Evolutionary conservation across 2,797 vertebrate species (phyloP).

Genomic region (Tiaroga cobitis): DNA sequence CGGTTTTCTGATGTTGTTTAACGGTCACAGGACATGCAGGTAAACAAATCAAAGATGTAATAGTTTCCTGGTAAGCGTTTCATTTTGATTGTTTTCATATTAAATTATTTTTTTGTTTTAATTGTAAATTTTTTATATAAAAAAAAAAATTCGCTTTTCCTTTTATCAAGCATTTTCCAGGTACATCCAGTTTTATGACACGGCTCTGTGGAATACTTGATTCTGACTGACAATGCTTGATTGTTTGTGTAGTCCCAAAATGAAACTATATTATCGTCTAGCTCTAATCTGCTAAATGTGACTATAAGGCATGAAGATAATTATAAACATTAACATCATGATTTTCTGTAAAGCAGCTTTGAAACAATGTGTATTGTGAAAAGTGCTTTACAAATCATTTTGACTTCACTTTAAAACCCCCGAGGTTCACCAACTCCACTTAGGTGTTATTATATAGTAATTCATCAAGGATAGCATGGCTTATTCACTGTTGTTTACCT

Average conservation of each 20-base stretch:
- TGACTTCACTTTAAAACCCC: neutral
- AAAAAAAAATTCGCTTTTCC: neutral
- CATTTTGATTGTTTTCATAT: neutral
- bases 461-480: too few relatives aligned
- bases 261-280: too few relatives aligned
- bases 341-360: neutral
- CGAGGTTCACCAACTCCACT: neutral
- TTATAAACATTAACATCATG: neutral
- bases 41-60: neutral
- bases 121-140: neutral
- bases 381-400: too few relatives aligned
- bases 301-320: too few relatives aligned
- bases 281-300: too few relatives aligned
- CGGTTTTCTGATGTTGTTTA: neutral
- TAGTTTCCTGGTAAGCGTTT: neutral
- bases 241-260: neutral
- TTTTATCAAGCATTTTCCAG: neutral
- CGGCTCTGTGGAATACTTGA: too few relatives aligned
- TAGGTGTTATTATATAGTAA: neutral
- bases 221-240: too few relatives aligned
- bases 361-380: neutral
- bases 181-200: neutral
- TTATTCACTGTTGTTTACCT: slow-evolving; percentile 73
- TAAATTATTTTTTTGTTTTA: neutral
- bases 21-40: neutral